These are phyloP conservation scores for Amia ocellicauda DNA, from an alignment of 2,113 vertebrate species.

Conservation along the genomic window DNA sequence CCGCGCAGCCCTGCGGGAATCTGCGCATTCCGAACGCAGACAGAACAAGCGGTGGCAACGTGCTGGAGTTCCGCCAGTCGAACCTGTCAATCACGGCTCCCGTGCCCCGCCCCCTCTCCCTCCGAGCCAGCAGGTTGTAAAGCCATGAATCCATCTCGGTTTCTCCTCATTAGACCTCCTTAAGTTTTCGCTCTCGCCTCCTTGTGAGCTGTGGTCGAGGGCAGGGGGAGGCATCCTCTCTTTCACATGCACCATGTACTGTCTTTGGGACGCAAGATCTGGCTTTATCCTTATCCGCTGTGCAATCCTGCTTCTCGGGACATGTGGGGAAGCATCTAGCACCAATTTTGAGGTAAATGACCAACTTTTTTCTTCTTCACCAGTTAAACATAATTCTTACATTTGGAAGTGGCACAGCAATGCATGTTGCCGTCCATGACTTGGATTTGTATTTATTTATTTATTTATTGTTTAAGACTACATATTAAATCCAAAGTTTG, in stretches of 20 bases:
- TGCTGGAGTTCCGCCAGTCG: constrained; percentile 16
- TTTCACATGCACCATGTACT: constrained; percentile 41
- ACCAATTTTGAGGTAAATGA: constrained; percentile 44
- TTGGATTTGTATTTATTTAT: background rate
- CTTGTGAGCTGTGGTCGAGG: constrained; percentile 33
- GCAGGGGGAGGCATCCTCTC: constrained; percentile 30
- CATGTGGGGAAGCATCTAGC: constrained; percentile 30
- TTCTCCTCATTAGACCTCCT: constrained; percentile 33
- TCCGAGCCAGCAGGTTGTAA: constrained; percentile 59
- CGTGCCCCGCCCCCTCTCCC: constrained; percentile 34
- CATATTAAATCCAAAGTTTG: too few species aligned
- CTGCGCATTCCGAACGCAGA: constrained; percentile 12
- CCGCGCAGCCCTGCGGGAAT: too few species aligned
- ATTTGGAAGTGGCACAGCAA: background rate
- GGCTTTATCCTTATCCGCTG: constrained; percentile 28
- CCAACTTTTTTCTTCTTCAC: constrained; percentile 10
- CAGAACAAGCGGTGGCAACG: constrained; percentile 20
- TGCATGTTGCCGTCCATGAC: background rate
- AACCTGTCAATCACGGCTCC: constrained; percentile 27
- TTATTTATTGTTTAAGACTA: too few species aligned
- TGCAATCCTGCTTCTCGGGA: constrained; percentile 23
- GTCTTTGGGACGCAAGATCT: constrained; percentile 33
- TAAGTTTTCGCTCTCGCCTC: constrained; percentile 28
- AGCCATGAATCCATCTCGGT: constrained; percentile 55
- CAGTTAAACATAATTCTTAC: background rate